Base-by-base conservation (phyloP, 2,797 vertebrate species). In the Gastrophryne carolinensis region DNA sequence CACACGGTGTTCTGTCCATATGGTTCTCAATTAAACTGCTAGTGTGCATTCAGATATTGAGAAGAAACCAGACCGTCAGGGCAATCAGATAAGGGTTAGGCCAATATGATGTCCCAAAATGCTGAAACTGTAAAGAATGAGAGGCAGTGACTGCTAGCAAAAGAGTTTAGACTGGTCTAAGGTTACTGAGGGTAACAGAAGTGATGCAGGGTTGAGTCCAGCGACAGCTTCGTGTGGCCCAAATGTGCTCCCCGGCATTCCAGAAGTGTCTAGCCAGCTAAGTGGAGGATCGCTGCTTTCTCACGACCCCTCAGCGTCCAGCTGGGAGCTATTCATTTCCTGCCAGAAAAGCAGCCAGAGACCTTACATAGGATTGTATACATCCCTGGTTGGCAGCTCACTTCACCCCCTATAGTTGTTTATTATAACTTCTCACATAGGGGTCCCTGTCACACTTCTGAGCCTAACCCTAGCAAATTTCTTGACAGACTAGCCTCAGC, bases 321-420 rank as follows among this genome's bases (percentile, higher is more conserved):
- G 94, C 93, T 94, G 94, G 95, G 96, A 96, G 94, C 93, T 94
- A 95, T 95, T 98, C 94, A 96, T 94, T 96, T 96, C 94, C 95
- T 97, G 96, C 94, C 95, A 95, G 95, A 49, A 67, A 29, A 34
- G 92, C 54, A 93, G 93, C 23, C 23, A 66, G 2, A 34, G 63
- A 66, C 63, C 63, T 50, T 19, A 66, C 23, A 11, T 66, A 34
- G 44, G 63, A 29, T 27, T 56, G 52, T 13, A 54, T 26, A 54
- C 53, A 30, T 4, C 15, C n/a, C 24, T 29, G 24, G 7, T 27
- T 13, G 15, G 2, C 39, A 44, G 13, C 6, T n/a, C 15, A 44
- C 4, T 49, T 15, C 15, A 32, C 27, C 24, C 8, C 29, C n/a
- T 29, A 30, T n/a, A 17, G 27, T 13, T 29, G 26, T 56, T 56